Conservation (phyloP, 2,797 vertebrate species). For the Thaleichthys pacificus region DNA sequence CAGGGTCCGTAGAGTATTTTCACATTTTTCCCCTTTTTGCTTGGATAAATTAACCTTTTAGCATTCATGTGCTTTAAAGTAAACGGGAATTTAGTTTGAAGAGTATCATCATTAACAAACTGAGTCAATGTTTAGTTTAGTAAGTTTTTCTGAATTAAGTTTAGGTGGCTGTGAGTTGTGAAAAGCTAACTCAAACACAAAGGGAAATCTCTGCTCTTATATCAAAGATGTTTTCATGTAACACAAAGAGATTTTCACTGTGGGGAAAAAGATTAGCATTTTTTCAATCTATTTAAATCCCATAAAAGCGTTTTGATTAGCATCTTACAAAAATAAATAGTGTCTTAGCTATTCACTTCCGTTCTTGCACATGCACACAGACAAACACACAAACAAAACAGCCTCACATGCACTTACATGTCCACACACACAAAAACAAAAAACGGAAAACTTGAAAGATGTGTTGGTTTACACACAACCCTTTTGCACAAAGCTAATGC, state of each 20-base stretch:
- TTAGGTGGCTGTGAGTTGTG: too few relatives aligned
- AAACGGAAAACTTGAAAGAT: neutral
- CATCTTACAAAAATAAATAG: slow-evolving; percentile 43
- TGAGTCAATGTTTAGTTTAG: too few relatives aligned
- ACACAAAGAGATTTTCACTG: neutral
- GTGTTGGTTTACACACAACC: neutral
- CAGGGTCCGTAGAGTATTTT: too few relatives aligned
- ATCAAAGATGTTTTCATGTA: neutral
- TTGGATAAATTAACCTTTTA: too few relatives aligned
- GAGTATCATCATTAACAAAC: too few relatives aligned
- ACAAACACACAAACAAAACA: slow-evolving; percentile 2
- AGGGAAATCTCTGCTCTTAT: neutral
- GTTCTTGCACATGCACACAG: neutral
- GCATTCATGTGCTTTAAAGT: too few relatives aligned
- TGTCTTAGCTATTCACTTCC: slow-evolving; percentile 3
- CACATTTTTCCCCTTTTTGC: too few relatives aligned
- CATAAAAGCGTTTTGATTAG: neutral
- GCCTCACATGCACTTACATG: too few relatives aligned
- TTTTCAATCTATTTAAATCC: slow-evolving; percentile 17
- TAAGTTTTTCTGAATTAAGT: too few relatives aligned
- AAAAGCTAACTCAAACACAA: neutral
- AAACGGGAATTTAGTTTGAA: too few relatives aligned
- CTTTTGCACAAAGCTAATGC: neutral
- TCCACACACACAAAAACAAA: neutral
- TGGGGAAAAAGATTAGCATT: slow-evolving; percentile 43